Evolutionary conservation across 2,113 vertebrate species (phyloP), one percentile per base, ranked within the genome.

Genomic region (Eptesicus fuscus): DNA sequence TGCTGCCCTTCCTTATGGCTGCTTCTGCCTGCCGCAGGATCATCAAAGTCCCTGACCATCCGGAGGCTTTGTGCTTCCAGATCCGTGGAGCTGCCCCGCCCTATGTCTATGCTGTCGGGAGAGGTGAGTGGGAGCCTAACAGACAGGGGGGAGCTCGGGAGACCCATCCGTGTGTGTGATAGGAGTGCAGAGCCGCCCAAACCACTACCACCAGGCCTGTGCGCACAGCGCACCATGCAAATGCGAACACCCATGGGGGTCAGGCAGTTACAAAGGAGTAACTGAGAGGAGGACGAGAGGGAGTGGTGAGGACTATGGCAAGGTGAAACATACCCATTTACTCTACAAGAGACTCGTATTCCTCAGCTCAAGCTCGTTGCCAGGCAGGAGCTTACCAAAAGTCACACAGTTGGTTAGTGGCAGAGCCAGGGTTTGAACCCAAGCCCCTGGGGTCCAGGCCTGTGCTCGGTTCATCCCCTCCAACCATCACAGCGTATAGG

Each of bases 11-110:
- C 14, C 65, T 95, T 4, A 89, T 0, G 17, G 2, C 87, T 93
- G 40, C 71, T 61, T 78, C 47, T 95, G 22, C 84, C 96, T n/a
- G 71, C 23, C 91, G 1, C 95, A 99, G 99, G 98, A 98, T 99
- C 93, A 97, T 99, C 98, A 99, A 99, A 98, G 98, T 99, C 96
- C 99, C 99, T 0, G 99, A 99, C 96, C 98, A 97, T 93, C 99
- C 98, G 17, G 98, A 99, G 84, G 98, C 97, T 65, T 98, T 99
- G 95, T 99, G 99, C 96, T 99, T 99, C 98, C 99, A 99, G 98
- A 99, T 99, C 59, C 98, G 98, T 2, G 99, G 99, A 93, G 98
- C 98, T 23, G 97, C 98, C 61, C 99, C 99, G 3, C 99, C 99
- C 0, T 99, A 99, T 0, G 98, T 99, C 92, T 99, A 99, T 0